These are phyloP conservation scores for Bagarius yarrelli DNA, from an alignment of 2,113 vertebrate genomes.

Conservation along the genomic window DNA sequence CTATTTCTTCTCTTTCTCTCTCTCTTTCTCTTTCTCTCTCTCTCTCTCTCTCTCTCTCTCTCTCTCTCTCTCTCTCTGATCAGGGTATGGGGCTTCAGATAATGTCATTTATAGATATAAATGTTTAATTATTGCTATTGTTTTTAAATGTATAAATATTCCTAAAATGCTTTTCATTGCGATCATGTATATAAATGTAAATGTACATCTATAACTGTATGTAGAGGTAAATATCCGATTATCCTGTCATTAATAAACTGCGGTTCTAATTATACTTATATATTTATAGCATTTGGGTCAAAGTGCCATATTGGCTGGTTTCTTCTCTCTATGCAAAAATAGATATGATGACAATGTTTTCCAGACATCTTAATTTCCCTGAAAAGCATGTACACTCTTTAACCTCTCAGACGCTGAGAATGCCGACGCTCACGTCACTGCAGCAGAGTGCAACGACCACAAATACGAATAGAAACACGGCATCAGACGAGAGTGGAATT, in stretches of 20 bases:
- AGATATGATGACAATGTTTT: constrained; percentile 31
- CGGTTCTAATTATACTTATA: constrained; percentile 11
- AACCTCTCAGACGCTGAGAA: constrained; percentile 19
- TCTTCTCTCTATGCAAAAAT: constrained; percentile 30
- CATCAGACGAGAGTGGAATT: constrained; percentile 41
- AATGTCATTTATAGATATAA: too few species aligned
- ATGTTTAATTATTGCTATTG: too few species aligned
- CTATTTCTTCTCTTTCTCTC: too few species aligned
- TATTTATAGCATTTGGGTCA: constrained; percentile 40
- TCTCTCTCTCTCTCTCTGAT: too few species aligned
- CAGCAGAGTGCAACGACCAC: constrained; percentile 22
- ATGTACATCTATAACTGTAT: not conserved
- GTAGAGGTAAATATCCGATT: not conserved
- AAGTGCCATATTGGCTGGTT: constrained; percentile 19
- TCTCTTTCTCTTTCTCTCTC: too few species aligned
- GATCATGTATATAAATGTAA: not conserved
- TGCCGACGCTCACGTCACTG: constrained; percentile 33
- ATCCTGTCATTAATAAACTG: too few species aligned
- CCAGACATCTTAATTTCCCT: constrained; percentile 38
- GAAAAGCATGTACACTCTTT: constrained; percentile 41
- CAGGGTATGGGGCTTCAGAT: too few species aligned
- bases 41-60: too few species aligned
- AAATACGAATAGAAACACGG: constrained; percentile 55
- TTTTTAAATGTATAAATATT: too few species aligned
- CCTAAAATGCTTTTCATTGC: too few species aligned